Base-by-base conservation (phyloP, 1,140 invertebrate species). In the Drosophila sp. region DNA sequence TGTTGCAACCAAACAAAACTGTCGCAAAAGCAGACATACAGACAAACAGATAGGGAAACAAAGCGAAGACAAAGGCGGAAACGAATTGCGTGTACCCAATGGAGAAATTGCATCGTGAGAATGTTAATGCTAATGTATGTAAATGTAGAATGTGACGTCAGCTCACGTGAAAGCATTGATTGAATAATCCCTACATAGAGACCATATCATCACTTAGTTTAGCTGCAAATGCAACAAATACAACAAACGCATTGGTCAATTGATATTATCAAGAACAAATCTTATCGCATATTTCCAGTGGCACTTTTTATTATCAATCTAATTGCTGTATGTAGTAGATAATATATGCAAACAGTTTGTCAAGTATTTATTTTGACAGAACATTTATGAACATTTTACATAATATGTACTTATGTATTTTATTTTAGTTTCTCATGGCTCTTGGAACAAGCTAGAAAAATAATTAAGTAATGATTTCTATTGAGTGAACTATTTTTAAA, bases 1-100 rank as follows among this genome's bases (percentile, higher is more conserved):
- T 73, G 72, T 56, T 65, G 69, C 53, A 72, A 27, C 46, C 51
- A 58, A 50, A 65, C 67, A 54, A 45, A 48, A 63, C 25, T 41
- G 16, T 46, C 7, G 13, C 25, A 13, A 50, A 29, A 50, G 41
- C 36, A 45, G 48, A 45, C 46, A 40, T 40, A 54, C 32, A 59
- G 65, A 51, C 46, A 64, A 40, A 67, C 18, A 48, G 9, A 27
- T 8, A 7, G 2, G 9, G 14, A 32, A 16, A 57, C n/a, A 1
- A 11, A 29, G n/a, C 16, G 16, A 18, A 6, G n/a, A 32, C 6
- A 11, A 11, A 11, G 38, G 36, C 3, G 46, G 8, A 40, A 29
- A n/a, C 13, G 13, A 38, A 43, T 51, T 16, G 14, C n/a, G 6
- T 18, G 4, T 56, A 29, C 64, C 56, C 43, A 40, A 50, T 78